Evolutionary conservation across 2,113 vertebrate species (phyloP), one percentile per base, ranked within the genome.

Genomic region (Callaeas wilsoni): DNA sequence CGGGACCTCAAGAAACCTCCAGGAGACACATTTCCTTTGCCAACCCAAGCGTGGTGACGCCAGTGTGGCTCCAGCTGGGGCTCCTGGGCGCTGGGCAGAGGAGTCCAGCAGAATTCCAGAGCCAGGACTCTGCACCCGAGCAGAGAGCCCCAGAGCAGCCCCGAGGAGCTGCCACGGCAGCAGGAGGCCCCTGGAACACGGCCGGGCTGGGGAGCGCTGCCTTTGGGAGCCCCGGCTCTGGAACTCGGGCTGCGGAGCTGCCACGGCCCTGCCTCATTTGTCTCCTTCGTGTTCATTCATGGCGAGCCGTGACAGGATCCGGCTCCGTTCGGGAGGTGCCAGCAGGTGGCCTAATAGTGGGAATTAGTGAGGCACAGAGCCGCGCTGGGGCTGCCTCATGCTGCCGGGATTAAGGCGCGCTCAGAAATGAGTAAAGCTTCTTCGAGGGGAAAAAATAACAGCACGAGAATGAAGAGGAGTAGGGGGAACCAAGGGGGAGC

Each of bases 331-430:
- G 64, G 95, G 96, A 75, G 93, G 67, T 96, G 94, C 82, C 96
- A 92, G 96, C 96, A 83, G 96, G 96, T 71, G 96, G 96, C 85
- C 94, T 41, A 71, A 93, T 70, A 88, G 94, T 78, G 96, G 94
- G 96, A 97, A 96, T 96, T 95, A 97, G 96, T 81, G 96, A 97
- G 96, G 71, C 96, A 97, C 82, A 19, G 90, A 93, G 92, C 94
- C 49, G 1, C 44, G 6, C 94, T 35, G 95, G 91, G 93, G 90
- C 95, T 83, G 96, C 96, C 94, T 95, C 65, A 90, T 94, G 94
- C 94, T 57, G 78, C 95, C 27, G 12, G 63, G 86, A 95, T 94
- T 88, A 94, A 74, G 35, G 90, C 91, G 9, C 2, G 62, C 95
- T 89, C 93, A 84, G 71, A 25, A 84, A 96, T 95, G 96, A 97